A percentile compares a stretch with the other conserved stretches of the same genome.
Conservation (phyloP, 2,113 vertebrate species). For the Aepyceros melampus region DNA sequence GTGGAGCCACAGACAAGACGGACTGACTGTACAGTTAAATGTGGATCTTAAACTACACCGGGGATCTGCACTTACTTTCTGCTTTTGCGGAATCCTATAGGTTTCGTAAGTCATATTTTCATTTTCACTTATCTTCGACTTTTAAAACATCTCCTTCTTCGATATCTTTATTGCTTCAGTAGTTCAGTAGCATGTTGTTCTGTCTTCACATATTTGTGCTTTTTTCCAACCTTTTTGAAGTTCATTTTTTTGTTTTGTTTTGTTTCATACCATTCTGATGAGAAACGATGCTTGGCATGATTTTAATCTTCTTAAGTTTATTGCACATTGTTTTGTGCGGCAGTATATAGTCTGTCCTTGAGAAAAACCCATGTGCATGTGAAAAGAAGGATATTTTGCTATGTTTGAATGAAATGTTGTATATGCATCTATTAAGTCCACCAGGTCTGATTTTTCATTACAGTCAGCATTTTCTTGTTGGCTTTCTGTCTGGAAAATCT, state of each 20-base stretch:
- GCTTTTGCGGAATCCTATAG: not conserved
- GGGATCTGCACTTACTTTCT: not conserved
- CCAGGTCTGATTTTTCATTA: not conserved
- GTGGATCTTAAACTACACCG: not conserved
- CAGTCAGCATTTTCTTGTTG: not conserved
- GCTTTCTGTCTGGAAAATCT: not conserved
- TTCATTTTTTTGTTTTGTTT: not conserved
- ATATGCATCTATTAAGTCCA: not conserved
- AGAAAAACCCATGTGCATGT: not conserved
- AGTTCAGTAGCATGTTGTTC: not conserved
- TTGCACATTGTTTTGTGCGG: not conserved
- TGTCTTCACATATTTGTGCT: not conserved
- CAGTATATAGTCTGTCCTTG: not conserved
- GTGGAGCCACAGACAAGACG: not conserved
- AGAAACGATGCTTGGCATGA: not conserved
- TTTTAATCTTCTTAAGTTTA: not conserved
- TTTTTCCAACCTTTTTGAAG: not conserved
- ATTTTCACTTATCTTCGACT: not conserved
- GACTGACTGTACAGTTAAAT: not conserved
- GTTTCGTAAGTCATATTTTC: not conserved
- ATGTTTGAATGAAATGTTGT: not conserved
- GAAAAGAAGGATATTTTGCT: not conserved
- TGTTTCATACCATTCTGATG: not conserved
- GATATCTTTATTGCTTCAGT: not conserved
- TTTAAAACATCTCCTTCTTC: not conserved